Conservation (phyloP, 2,797 vertebrate species). For the Amphiprion clarkii region DNA sequence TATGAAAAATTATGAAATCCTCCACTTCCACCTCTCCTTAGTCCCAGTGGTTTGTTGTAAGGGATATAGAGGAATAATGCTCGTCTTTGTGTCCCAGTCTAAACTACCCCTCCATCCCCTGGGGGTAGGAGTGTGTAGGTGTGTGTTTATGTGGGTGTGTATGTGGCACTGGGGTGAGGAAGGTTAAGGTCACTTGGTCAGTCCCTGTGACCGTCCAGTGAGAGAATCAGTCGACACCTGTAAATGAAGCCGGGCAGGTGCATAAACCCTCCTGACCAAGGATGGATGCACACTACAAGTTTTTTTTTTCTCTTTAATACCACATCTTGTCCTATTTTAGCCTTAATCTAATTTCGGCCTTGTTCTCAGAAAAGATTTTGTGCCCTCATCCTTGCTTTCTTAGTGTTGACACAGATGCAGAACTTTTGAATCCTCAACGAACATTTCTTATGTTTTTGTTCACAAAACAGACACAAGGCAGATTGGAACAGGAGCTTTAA, state of each 20-base stretch:
- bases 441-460: background rate
- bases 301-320: conserved; percentile 45
- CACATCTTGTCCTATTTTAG: conserved; percentile 63
- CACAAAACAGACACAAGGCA: background rate
- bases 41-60: conserved; percentile 48
- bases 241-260: conserved; percentile 90
- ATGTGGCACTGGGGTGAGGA: conserved; percentile 75
- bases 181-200: conserved; percentile 89
- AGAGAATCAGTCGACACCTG: conserved; percentile 88
- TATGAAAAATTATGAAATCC: conserved; percentile 53
- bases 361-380: conserved; percentile 4
- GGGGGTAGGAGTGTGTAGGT: conserved; percentile 44
- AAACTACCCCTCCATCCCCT: conserved; percentile 61
- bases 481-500: background rate
- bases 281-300: conserved; percentile 64
- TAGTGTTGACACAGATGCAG: background rate
- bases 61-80: conserved; percentile 83
- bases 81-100: conserved; percentile 82
- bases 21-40: conserved; percentile 20
- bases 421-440: background rate
- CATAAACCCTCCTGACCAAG: conserved; percentile 70
- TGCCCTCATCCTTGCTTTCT: conserved; percentile 9
- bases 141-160: conserved; percentile 32
- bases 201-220: conserved; percentile 84
- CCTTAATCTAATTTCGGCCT: conserved; percentile 34